Evolutionary conservation across 2,797 vertebrate genomes (phyloP), one percentile per base, ranked within the genome.

Genomic region (Tokudaia tokunoshimensis): DNA sequence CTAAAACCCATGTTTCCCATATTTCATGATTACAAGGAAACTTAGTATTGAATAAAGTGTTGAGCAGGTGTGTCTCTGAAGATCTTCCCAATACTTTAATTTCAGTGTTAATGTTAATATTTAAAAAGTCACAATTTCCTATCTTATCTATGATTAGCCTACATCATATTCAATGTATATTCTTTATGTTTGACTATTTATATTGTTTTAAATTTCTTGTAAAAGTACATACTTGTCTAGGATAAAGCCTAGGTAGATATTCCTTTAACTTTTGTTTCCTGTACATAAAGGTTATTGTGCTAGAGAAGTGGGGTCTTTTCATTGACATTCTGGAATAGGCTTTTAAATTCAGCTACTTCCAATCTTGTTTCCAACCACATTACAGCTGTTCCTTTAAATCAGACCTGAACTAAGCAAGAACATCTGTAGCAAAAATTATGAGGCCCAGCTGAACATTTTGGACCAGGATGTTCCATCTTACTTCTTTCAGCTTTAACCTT

Each of bases 341-440:
- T 96, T 97, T 96, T 96, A 96, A 96, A 97, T 96, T 92, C 88
- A 85, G 72, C 87, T 96, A 94, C 94, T 96, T 97, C 96, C 98
- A 96, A 97, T 96, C 96, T 96, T 96, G 89, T 89, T 84, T 97
- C 84, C 87, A 96, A 95, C 89, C 57, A 89, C 93, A 22, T 96
- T 97, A 96, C 79, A 95, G 91, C 95, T 96, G 57, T 96, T 98
- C 92, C 97, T 96, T 95, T 94, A 97, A 97, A 96, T 97, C 96
- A 97, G 93, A 95, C 95, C 95, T 96, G 91, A 96, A 95, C 84
- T 97, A 97, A 97, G 78, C 59, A 91, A 80, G 91, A 97, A 97
- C 97, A 97, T 97, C 94, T 98, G 98, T 96, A 96, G 91, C 74
- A 63, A 90, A 82, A 96, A 90, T 97, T 97, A 97, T 87, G 96